Evolutionary conservation across 2,888 invertebrate genomes (phyloP).

Genomic region (Saturnia japonica): DNA sequence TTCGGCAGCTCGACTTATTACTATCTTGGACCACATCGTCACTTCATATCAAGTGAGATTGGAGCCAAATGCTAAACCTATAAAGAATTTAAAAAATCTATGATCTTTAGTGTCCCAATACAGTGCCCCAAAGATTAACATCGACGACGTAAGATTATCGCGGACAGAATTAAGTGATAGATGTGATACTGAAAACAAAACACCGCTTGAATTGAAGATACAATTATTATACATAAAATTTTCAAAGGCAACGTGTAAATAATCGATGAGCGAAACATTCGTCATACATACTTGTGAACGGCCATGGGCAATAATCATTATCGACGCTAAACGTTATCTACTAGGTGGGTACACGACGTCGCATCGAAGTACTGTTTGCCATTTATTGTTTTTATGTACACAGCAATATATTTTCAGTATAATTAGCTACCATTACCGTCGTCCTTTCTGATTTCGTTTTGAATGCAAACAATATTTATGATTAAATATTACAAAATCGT

Average conservation of each 20-base stretch:
- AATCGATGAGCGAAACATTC: slow-evolving; percentile 10
- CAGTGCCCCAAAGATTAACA: too few relatives aligned
- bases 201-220: background rate
- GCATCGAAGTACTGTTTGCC: slow-evolving; percentile 1
- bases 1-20: too few relatives aligned
- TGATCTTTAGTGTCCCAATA: too few relatives aligned
- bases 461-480: background rate
- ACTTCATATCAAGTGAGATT: too few relatives aligned
- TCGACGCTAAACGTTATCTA: slow-evolving; percentile 11
- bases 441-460: background rate
- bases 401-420: background rate
- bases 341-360: background rate
- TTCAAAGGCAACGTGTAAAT: background rate
- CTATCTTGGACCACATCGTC: too few relatives aligned
- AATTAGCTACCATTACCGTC: background rate
- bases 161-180: too few relatives aligned
- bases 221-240: background rate
- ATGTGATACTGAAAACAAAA: too few relatives aligned
- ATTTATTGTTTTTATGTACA: slow-evolving; percentile 12
- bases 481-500: background rate
- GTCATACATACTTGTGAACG: slow-evolving; percentile 6
- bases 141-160: too few relatives aligned
- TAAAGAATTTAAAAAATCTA: too few relatives aligned
- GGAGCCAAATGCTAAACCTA: too few relatives aligned
- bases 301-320: slow-evolving; percentile 8